A percentile compares a stretch with the other conserved stretches of the same genome.
Conservation (phyloP, 2,797 vertebrate genomes). For the Galaxias olidus region DNA sequence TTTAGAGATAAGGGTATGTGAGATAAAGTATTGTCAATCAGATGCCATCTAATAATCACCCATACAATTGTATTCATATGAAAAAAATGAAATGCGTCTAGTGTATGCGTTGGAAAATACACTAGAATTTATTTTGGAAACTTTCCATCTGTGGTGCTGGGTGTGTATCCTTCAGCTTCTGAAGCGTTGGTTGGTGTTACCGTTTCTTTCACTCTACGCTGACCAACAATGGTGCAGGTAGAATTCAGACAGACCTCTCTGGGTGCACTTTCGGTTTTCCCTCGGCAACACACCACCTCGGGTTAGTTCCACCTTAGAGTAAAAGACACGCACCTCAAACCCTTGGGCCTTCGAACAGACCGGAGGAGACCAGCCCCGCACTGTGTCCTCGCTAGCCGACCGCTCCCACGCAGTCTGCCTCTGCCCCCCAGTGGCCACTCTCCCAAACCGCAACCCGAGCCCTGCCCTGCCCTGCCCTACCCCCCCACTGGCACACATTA, state of each 20-base stretch:
- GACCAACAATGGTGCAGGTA: not conserved
- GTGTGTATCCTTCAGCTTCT: too few species aligned
- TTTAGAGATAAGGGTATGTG: too few species aligned
- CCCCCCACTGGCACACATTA: slow-evolving; percentile 37
- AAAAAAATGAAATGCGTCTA: too few species aligned
- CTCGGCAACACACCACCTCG: not conserved
- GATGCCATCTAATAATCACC: too few species aligned
- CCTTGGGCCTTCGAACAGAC: not conserved
- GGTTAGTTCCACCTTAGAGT: slow-evolving; percentile 16
- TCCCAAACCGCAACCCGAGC: slow-evolving; percentile 17
- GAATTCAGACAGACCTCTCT: not conserved
- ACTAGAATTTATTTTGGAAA: too few species aligned
- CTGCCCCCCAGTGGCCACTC: slow-evolving; percentile 85
- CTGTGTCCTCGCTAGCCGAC: too few species aligned
- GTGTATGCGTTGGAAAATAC: too few species aligned
- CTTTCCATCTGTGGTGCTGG: too few species aligned
- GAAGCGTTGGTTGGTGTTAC: too few species aligned
- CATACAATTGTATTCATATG: too few species aligned
- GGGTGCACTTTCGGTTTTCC: not conserved
- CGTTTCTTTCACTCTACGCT: not conserved
- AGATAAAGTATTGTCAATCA: too few species aligned
- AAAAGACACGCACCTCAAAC: slow-evolving; percentile 14
- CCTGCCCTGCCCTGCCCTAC: slow-evolving; percentile 10
- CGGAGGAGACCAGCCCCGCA: too few species aligned
- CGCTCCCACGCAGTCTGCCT: slow-evolving; percentile 56